Base-by-base conservation (phyloP, 1,140 invertebrate species). In the Coenobita brevimanus region DNA sequence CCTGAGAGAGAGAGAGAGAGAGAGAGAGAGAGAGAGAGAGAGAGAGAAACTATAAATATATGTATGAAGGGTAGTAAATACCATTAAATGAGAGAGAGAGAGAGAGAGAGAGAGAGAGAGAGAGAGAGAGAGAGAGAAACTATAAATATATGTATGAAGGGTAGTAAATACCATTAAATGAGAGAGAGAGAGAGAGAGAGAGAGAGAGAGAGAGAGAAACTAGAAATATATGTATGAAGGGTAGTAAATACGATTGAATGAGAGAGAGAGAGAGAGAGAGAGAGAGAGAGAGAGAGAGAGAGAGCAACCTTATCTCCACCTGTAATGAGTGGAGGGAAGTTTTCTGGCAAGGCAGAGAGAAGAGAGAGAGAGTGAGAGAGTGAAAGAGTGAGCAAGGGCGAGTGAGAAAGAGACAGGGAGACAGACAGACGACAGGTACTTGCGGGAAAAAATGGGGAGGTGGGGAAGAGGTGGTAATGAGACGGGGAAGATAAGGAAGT, bases 71-170 rank as follows among this genome's bases (percentile, higher is more conserved):
- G 4, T 27, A 0, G 30, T 24, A 27, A 4, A 50, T 4, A 75
- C 2, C 36, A 41, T 13, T 33, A 1, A 79, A 54, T 13, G 57
- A 57, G 50, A 38, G 78, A 62, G 27, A 81, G 78, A 60, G 78
- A 62, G 27, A 62, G n/a, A 54, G 57, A 38, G 78, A 81, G 78
- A 81, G 57, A 62, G 78, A 62, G 57, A 62, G 57, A 79, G 76
- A 69, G 64, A 21, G 64, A 69, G 24, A 69, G 24, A 69, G 64
- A 69, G 64, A 27, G 64, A 69, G 30, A n/a, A n/a, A n/a, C n/a
- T n/a, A n/a, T n/a, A n/a, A 27, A 27, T 71, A 27, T 2, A 71
- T 71, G 1, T n/a, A 27, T 3, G 33, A 71, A 62, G 2, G 27
- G 4, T n/a, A 17, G 27, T 2, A 62, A 17, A 62, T 62, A 62